Evolutionary conservation across 2,888 invertebrate species (phyloP).

Genomic region (Nebria salina): DNA sequence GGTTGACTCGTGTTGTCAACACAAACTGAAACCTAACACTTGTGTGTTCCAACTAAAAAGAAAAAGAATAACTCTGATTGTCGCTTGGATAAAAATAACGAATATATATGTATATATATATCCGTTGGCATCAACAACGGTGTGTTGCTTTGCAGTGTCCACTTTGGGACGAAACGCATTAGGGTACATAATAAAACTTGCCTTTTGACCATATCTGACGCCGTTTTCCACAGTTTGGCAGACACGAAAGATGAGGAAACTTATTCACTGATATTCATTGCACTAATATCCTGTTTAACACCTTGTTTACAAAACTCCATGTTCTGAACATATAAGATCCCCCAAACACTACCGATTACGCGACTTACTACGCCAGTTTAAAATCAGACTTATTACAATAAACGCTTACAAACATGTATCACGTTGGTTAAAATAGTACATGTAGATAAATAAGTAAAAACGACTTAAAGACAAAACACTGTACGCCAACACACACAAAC

Average conservation of each 20-base stretch:
- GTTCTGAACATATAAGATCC: slow-evolving; percentile 42
- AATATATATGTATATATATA: not conserved
- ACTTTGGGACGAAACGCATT: not conserved
- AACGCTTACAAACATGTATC: too few species aligned
- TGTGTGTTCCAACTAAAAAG: too few species aligned
- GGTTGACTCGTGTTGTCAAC: not conserved
- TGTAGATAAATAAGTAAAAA: slow-evolving; percentile 31
- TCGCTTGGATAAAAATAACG: not conserved
- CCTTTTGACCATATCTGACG: slow-evolving; percentile 63
- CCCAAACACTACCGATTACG: slow-evolving; percentile 38
- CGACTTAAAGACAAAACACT: slow-evolving; percentile 39
- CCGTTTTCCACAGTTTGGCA: slow-evolving; percentile 60
- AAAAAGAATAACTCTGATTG: not conserved
- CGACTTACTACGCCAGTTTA: slow-evolving; percentile 33
- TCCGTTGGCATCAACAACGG: not conserved
- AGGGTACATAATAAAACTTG: slow-evolving; percentile 51
- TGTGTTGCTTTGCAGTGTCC: not conserved
- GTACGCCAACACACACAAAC: slow-evolving; percentile 41
- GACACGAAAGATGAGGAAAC: slow-evolving; percentile 30
- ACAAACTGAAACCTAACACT: too few species aligned
- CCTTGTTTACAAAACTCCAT: slow-evolving; percentile 50
- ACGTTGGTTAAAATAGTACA: too few species aligned
- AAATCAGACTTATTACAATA: slow-evolving; percentile 18
- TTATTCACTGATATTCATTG: slow-evolving; percentile 48
- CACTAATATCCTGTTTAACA: slow-evolving; percentile 43